Evolutionary conservation across 2,113 vertebrate genomes (phyloP), one percentile per base, ranked within the genome.

Genomic region (Platichthys flesus): DNA sequence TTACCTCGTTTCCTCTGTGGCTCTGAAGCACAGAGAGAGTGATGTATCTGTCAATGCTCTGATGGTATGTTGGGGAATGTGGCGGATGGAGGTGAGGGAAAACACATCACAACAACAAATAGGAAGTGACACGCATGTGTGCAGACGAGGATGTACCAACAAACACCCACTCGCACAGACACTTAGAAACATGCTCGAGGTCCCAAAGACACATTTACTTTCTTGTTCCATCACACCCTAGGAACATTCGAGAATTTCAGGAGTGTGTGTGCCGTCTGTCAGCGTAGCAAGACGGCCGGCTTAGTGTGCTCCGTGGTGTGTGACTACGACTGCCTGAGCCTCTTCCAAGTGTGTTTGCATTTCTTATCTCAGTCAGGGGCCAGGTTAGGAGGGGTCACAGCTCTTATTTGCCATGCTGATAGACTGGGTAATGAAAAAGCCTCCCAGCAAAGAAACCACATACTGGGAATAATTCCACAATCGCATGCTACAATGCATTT

Each of bases 321-420:
- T 90, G 84, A 86, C 84, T 2, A 10, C 9, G 12, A 13, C 40
- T 42, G 40, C n/a, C 58, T 71, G 28, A 87, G 72, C 77, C 85
- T 77, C 90, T 88, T 75, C 73, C 67, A 42, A 67, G 79, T 64
- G 75, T 86, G 81, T 89, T 90, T 87, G 82, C 86, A 72, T 76
- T 74, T 84, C 89, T 92, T 91, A 89, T 92, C 88, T 76, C 79
- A 74, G 76, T 83, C 72, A 78, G 86, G 78, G 73, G 59, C 67
- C 66, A 52, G 91, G 91, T 91, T 82, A 77, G 21, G 23, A 71
- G 58, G 71, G 90, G 88, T 91, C 88, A 82, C 23, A 2, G 77
- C 78, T 83, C 61, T 64, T 87, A 87, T 92, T 90, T 90, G 71
- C 86, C 81, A 81, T 78, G 81, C 85, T 90, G 91, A 92, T 90